A percentile compares a stretch with the other conserved stretches of the same genome.
phyloP scores from a whole-genome alignment of 2,797 vertebrate species.

The Dipus sagitta region DNA sequence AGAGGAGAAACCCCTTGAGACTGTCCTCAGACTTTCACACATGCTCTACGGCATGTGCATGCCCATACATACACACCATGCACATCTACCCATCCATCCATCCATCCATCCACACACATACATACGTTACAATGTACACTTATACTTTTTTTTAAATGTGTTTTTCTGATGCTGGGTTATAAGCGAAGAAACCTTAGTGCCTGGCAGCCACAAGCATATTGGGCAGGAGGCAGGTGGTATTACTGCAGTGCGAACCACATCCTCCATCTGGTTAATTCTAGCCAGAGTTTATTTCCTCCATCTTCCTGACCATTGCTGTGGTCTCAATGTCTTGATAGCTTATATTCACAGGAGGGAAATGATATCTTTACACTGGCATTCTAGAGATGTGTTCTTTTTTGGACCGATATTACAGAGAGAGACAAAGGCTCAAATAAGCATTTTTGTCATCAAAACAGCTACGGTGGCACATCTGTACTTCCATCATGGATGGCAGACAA shows the following conservation, averaged over 20 bases:
- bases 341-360: constrained; percentile 6
- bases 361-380: not conserved
- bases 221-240: not conserved
- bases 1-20: too few relatives aligned
- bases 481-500: not conserved
- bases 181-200: not conserved
- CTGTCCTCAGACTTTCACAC: too few relatives aligned
- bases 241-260: not conserved
- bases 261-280: not conserved
- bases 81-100: too few relatives aligned
- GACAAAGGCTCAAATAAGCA: not conserved
- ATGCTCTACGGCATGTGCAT: too few relatives aligned
- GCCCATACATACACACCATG: too few relatives aligned
- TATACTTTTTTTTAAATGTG: not conserved
- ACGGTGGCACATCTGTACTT: not conserved
- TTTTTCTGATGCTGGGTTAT: not conserved
- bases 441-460: not conserved
- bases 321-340: not conserved
- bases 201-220: not conserved
- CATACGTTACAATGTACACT: too few relatives aligned
- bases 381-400: not conserved
- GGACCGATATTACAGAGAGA: not conserved
- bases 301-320: not conserved
- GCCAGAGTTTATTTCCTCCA: not conserved
- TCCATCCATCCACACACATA: too few relatives aligned